These are phyloP conservation scores for Chrysolina americana DNA, from an alignment of 2,888 invertebrate genomes.

Conservation along the genomic window DNA sequence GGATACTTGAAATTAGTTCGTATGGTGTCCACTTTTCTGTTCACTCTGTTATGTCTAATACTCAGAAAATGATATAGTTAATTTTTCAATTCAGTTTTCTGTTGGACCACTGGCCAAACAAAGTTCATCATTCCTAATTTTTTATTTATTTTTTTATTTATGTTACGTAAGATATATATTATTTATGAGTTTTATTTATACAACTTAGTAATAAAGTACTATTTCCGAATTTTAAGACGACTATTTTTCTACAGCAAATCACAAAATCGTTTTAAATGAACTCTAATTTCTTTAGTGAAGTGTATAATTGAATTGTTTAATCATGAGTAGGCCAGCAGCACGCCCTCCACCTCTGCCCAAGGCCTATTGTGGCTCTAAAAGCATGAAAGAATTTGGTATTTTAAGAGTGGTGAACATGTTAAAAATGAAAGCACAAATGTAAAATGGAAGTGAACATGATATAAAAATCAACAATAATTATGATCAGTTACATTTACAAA, in stretches of 20 bases:
- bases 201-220: constrained; percentile 34
- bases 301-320: too few species aligned
- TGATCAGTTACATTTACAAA: too few species aligned
- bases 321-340: too few species aligned
- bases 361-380: too few species aligned
- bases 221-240: constrained; percentile 1
- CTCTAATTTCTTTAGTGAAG: too few species aligned
- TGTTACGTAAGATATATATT: constrained; percentile 29
- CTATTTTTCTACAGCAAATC: background rate
- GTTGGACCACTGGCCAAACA: constrained; percentile 21
- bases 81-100: constrained; percentile 18
- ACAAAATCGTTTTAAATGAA: background rate
- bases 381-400: too few species aligned
- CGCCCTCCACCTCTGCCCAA: too few species aligned
- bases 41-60: background rate
- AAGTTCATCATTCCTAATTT: constrained; percentile 39
- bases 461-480: too few species aligned
- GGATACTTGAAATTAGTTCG: too few species aligned
- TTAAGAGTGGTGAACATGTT: too few species aligned
- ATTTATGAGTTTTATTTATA: constrained; percentile 40
- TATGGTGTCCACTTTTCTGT: background rate
- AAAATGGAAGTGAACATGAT: too few species aligned
- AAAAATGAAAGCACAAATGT: too few species aligned
- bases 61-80: constrained; percentile 3
- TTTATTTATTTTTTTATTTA: constrained; percentile 38